Evolutionary conservation across 2,888 invertebrate species (phyloP), one percentile per base, ranked within the genome.

Genomic region (Coenonympha arcania): DNA sequence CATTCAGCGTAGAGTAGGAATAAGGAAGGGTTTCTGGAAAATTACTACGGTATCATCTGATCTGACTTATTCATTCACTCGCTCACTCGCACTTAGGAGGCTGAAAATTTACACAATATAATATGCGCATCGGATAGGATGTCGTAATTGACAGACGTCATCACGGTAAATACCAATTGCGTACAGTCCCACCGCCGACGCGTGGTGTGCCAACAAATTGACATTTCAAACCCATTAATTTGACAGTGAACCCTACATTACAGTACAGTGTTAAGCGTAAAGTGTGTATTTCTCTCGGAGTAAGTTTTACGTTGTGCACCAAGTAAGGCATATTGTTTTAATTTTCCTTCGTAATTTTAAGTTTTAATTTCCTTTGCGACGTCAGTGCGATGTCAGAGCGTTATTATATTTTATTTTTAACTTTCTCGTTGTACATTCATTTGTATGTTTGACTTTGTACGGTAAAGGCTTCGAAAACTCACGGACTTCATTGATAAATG

Each of bases 241-340:
- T 57, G 8, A 4, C 24, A 39, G 22, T 62, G 64, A 63, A 68
- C 66, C 59, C 55, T 69, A 34, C 44, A 64, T 8, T 37, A 68
- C 62, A 63, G 15, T 37, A 68, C 62, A 63, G 71, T 73, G 72
- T 63, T 73, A 72, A 73, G 73, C 59, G 62, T 70, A 72, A 68
- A 75, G 73, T 73, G 73, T 71, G 6, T 13, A 20, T 11, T 37
- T 22, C 18, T 18, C 69, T 67, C 69, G 66, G 68, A 69, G 71
- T 71, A 69, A 44, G 46, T 51, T 56, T 58, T 48, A 51, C n/a
- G 55, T 54, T 56, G 47, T 55, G 54, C 53, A 46, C 56, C 52
- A 49, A 50, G 54, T 52, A 54, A 42, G 37, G 50, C 45, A 52
- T 50, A 48, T 48, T 47, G 50, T 40, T 43, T 50, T 50, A 46